Percentiles rank a stretch among this genome's conserved stretches.
These are phyloP conservation scores for Scatophagus argus DNA, from an alignment of 2,113 vertebrate genomes.

Conservation along the genomic window DNA sequence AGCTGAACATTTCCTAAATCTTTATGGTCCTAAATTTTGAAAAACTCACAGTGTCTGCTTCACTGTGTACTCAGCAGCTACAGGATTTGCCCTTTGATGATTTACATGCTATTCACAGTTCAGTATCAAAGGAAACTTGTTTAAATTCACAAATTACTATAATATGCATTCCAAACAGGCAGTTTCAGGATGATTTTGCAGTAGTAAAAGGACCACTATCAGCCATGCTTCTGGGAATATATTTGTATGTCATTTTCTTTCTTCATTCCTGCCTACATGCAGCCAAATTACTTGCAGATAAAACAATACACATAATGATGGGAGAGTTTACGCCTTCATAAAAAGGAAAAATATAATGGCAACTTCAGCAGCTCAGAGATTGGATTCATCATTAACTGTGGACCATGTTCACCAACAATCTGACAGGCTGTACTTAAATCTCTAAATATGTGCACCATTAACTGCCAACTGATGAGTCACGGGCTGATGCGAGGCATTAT, in stretches of 20 bases:
- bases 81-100: background rate
- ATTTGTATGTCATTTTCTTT: constrained; percentile 41
- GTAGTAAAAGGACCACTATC: background rate
- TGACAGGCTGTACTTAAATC: constrained; percentile 50
- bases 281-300: constrained; percentile 51
- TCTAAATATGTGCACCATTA: constrained; percentile 19
- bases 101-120: background rate
- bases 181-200: background rate
- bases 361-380: constrained; percentile 46
- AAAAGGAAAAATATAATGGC: constrained; percentile 47
- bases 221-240: constrained; percentile 18
- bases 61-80: background rate
- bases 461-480: constrained; percentile 37
- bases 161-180: background rate
- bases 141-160: background rate
- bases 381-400: constrained; percentile 61
- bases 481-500: constrained; percentile 4
- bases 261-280: constrained; percentile 49
- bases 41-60: background rate
- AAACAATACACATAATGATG: constrained; percentile 60
- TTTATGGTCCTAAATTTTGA: background rate
- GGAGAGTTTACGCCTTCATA: constrained; percentile 57
- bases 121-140: background rate
- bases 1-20: background rate
- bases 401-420: constrained; percentile 37